Base-by-base conservation (phyloP, 1,140 invertebrate genomes). In the Pachyrhynchus sulphureomaculatus region DNA sequence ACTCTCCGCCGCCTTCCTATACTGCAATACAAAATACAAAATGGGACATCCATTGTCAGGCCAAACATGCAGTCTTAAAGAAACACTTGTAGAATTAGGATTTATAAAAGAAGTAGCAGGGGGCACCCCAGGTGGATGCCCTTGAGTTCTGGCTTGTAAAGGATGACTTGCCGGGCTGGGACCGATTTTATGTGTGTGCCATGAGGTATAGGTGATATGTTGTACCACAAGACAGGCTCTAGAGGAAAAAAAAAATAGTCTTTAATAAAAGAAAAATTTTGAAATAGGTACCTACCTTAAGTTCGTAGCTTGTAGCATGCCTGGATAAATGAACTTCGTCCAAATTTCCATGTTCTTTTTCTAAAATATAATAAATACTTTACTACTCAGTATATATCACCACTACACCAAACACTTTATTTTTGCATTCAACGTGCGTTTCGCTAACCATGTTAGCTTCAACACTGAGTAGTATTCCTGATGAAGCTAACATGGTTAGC, bases 31-130 rank as follows among this genome's bases (percentile, higher is more conserved):
- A 70, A 90, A 93, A 70, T 86, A 87, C 8, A 84, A 74, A 24
- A 94, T 84, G 0, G 89, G 86, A 71, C 91, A 93, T 1, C 88
- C 89, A 41, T 89, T 89, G 64, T 89, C 87, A 1, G 87, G 86
- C 90, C 91, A 93, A 1, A 86, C 81, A 62, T 85, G 84, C 5
- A 93, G 76, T 34, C 88, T 81, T 0, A 93, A 78, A 2, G 85
- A 75, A 2, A 91, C 82, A 6, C 85, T 87, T 0, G 89, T 91
- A 2, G 87, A 88, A 67, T 88, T 88, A 0, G 86, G 84, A 1
- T 78, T 77, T 32, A 91, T 76, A 10, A 91, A 82, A 37, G 82
- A 78, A 0, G 83, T 80, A 0, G 83, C 77, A 0, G 84, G 74
- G 2, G 88, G 88, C 45, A 88, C 80, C 2, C 87, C 85, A 0